These are phyloP conservation scores for Carettochelys insculpta DNA, from an alignment of 2,113 vertebrate species.

Conservation along the genomic window DNA sequence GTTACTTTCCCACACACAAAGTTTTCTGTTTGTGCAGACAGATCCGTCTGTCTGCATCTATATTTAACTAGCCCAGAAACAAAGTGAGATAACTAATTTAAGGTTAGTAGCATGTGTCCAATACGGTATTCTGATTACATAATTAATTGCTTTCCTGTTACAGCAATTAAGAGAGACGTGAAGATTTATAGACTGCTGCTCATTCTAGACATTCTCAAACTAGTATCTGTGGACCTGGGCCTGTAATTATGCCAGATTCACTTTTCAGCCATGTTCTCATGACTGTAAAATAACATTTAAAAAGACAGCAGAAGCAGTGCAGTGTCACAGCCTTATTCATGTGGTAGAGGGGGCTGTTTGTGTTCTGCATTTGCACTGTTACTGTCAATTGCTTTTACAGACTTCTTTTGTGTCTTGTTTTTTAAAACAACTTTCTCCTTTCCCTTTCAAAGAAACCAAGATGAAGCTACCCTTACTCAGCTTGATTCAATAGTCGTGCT, in stretches of 20 bases:
- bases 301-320: fast-evolving
- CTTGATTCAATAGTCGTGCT: neutral
- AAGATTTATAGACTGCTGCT: conserved; percentile 47
- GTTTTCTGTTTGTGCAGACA: conserved; percentile 32
- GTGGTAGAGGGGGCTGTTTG: fast-evolving
- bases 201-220: neutral
- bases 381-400: neutral
- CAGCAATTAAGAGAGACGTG: conserved; percentile 43
- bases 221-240: neutral
- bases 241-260: conserved; percentile 38
- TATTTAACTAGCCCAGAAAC: conserved; percentile 61
- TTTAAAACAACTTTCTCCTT: neutral
- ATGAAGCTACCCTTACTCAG: no score
- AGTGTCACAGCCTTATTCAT: neutral
- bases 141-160: conserved; percentile 57
- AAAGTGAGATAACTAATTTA: conserved; percentile 47
- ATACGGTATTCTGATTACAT: conserved; percentile 20
- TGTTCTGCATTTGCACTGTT: neutral
- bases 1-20: conserved; percentile 60
- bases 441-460: neutral
- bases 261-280: conserved; percentile 35
- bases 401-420: neutral
- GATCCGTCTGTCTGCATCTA: conserved; percentile 46
- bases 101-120: conserved; percentile 15
- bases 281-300: conserved; percentile 38